These are phyloP conservation scores for Ctenoplectra terminalis DNA, from an alignment of 1,140 invertebrate genomes.

Conservation along the genomic window DNA sequence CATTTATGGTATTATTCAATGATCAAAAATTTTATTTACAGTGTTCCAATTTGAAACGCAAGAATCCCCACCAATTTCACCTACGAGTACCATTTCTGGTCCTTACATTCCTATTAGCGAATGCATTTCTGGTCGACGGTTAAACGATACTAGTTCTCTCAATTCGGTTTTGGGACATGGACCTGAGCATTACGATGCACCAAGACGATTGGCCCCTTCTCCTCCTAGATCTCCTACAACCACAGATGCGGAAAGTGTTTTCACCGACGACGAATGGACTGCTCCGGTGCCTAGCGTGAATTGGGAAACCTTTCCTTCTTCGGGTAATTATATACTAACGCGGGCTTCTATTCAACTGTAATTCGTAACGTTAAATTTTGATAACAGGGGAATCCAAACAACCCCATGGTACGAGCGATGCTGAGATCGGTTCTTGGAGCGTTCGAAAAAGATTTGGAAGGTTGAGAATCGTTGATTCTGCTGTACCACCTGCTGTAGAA, in stretches of 20 bases:
- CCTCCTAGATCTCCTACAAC: constrained; percentile 80
- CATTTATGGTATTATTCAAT: background rate
- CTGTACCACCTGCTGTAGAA: constrained; percentile 63
- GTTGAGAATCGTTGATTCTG: constrained; percentile 80
- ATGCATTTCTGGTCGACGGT: constrained; percentile 92
- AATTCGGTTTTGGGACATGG: constrained; percentile 75
- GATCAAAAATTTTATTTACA: constrained; percentile 59
- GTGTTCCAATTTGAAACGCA: constrained; percentile 81
- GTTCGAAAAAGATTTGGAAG: constrained; percentile 84
- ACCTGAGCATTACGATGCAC: constrained; percentile 80
- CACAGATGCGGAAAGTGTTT: constrained; percentile 81
- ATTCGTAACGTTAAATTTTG: constrained; percentile 1
- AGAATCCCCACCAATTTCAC: constrained; percentile 85
- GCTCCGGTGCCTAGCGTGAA: constrained; percentile 81
- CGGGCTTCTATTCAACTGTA: background rate
- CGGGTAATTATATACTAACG: constrained; percentile 34
- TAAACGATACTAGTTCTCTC: constrained; percentile 80
- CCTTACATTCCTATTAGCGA: constrained; percentile 94
- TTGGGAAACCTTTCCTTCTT: constrained; percentile 84
- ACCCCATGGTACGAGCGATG: constrained; percentile 84
- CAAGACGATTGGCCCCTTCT: constrained; percentile 78
- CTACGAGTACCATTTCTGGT: constrained; percentile 85
- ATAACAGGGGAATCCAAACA: constrained; percentile 76
- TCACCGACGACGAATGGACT: constrained; percentile 76
- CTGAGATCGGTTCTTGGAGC: constrained; percentile 85